Conservation (phyloP, 2,888 invertebrate genomes). For the Tuta absoluta region DNA sequence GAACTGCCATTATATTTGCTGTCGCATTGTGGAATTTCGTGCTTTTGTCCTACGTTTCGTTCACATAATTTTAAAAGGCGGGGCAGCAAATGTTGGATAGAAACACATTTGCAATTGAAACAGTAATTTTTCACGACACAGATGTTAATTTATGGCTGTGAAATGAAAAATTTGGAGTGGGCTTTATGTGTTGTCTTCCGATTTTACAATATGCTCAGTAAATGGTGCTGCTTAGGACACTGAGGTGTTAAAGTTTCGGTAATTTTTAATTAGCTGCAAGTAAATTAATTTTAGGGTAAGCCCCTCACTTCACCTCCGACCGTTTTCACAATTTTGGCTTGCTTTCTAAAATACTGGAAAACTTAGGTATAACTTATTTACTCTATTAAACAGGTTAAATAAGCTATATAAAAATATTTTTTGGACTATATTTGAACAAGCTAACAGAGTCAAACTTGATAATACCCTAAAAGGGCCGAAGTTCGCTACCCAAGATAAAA, state of each 20-base stretch:
- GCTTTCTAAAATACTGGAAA: no score
- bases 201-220: not conserved
- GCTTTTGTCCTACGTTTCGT: constrained; percentile 38
- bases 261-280: not conserved
- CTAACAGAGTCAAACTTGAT: no score
- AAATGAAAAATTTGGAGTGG: constrained; percentile 16
- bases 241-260: not conserved
- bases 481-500: no score
- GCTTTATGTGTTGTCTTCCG: not conserved
- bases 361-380: no score
- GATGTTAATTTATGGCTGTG: constrained; percentile 25
- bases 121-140: constrained; percentile 28
- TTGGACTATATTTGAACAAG: no score
- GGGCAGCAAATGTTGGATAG: constrained; percentile 33
- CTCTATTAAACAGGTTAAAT: no score
- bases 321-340: no score
- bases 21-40: not conserved
- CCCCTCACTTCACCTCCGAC: no score
- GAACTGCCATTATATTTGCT: not conserved
- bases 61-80: constrained; percentile 48
- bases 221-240: not conserved
- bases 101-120: constrained; percentile 26
- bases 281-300: no score
- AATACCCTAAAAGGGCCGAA: no score
- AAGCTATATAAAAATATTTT: no score